Percentiles rank a stretch among this genome's conserved stretches.
Conservation (phyloP, 1,140 invertebrate species). For the Drosophila grimshawi region DNA sequence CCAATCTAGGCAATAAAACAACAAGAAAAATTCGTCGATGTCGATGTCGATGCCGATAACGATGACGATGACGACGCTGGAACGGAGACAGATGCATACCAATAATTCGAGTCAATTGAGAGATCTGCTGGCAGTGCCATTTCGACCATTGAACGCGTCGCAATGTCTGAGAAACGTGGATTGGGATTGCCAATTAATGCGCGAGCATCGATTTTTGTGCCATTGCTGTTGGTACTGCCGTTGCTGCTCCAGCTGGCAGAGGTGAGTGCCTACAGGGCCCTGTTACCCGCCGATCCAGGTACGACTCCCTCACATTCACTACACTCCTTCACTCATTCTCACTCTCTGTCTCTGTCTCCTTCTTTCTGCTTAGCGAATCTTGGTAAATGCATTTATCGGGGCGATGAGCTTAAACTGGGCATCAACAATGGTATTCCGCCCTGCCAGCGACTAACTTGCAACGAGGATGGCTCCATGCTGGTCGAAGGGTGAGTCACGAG, state of each 20-base stretch:
- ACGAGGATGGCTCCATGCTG: constrained; percentile 72
- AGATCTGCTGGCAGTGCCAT: constrained; percentile 45
- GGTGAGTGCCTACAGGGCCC: constrained; percentile 64
- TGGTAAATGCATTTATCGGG: constrained; percentile 78
- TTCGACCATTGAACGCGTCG: constrained; percentile 61
- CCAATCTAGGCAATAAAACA: constrained; percentile 13
- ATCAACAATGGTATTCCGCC: constrained; percentile 71
- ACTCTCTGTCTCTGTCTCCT: background rate
- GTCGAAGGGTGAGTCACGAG: constrained; percentile 76
- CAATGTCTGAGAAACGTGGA: constrained; percentile 56
- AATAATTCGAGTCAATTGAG: constrained; percentile 1
- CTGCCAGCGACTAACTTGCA: constrained; percentile 74
- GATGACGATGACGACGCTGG: constrained; percentile 10
- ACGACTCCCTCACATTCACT: constrained; percentile 3
- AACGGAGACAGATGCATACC: constrained; percentile 10
- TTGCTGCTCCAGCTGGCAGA: constrained; percentile 22
- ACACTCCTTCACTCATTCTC: background rate
- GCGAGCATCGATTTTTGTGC: background rate
- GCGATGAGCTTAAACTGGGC: constrained; percentile 61
- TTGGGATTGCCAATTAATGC: background rate
- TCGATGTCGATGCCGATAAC: constrained; percentile 32
- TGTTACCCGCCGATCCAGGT: constrained; percentile 71
- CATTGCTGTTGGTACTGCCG: background rate
- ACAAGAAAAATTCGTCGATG: constrained; percentile 12
- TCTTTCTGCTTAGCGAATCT: constrained; percentile 48